These are phyloP conservation scores for Chionis minor DNA, from an alignment of 2,113 vertebrate genomes.

Conservation along the genomic window DNA sequence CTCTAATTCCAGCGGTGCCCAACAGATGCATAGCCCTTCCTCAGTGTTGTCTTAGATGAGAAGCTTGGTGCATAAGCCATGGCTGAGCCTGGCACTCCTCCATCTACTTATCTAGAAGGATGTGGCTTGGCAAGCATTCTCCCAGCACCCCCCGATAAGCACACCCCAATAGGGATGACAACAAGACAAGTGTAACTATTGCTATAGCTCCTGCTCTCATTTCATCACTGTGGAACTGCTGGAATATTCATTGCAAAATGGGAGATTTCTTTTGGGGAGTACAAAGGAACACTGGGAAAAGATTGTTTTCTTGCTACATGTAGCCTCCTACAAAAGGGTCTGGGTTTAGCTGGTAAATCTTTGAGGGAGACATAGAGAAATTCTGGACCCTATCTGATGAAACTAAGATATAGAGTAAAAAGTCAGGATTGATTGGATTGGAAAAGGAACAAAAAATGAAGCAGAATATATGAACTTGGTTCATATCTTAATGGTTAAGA, in stretches of 20 bases:
- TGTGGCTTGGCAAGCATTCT: neutral
- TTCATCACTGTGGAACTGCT: neutral
- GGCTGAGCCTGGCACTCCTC: neutral
- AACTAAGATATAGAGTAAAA: neutral
- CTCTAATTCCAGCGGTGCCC: neutral
- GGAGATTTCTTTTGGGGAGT: neutral
- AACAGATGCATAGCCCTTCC: neutral
- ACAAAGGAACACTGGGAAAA: neutral
- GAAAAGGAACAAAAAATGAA: neutral
- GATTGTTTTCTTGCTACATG: neutral
- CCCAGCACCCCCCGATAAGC: neutral
- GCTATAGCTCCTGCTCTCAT: neutral
- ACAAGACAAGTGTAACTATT: neutral
- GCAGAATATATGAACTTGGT: neutral
- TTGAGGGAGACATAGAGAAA: neutral
- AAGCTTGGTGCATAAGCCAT: neutral
- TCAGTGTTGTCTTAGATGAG: neutral
- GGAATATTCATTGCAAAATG: neutral
- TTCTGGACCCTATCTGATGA: neutral
- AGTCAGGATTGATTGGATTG: rapidly evolving
- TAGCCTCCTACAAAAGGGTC: neutral
- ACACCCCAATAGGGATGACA: neutral
- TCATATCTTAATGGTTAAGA: neutral
- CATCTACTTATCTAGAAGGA: neutral
- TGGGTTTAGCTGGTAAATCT: neutral